phyloP scores from a whole-genome alignment of 2,888 invertebrate genomes.

The Sphaeridia pumilis region DNA sequence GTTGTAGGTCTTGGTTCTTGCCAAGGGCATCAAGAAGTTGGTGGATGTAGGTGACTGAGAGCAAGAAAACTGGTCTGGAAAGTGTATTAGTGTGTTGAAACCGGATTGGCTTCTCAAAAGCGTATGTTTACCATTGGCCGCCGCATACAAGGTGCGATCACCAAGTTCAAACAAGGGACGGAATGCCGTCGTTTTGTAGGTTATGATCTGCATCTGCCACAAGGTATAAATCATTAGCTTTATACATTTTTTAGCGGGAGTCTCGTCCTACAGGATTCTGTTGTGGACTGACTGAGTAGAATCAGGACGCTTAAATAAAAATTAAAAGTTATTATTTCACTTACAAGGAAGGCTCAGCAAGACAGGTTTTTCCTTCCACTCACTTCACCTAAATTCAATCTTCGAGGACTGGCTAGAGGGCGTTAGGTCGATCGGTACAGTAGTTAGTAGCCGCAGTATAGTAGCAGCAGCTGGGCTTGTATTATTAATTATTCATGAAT shows the following conservation, averaged over 20 bases:
- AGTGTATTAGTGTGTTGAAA: conserved; percentile 22
- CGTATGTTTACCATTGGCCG: neutral
- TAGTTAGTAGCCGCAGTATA: too few species aligned
- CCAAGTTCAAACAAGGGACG: neutral
- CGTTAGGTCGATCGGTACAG: too few species aligned
- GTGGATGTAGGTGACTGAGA: conserved; percentile 15
- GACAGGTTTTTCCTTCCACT: too few species aligned
- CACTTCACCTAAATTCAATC: too few species aligned
- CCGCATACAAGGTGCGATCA: too few species aligned
- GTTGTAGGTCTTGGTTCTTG: neutral
- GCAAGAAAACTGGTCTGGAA: conserved; percentile 21
- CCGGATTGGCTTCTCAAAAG: conserved; percentile 14
- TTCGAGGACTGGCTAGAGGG: too few species aligned
- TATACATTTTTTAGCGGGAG: neutral
- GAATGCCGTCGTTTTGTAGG: conserved; percentile 1
- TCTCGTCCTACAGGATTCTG: neutral
- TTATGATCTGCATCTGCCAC: conserved; percentile 6
- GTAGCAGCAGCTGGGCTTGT: too few species aligned
- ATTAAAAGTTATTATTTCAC: conserved; percentile 6
- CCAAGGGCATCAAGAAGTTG: too few species aligned
- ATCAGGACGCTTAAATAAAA: neutral
- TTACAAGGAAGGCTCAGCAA: too few species aligned
- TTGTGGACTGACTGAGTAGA: too few species aligned
- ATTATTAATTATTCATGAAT: too few species aligned
- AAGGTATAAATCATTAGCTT: conserved; percentile 1